Base-by-base conservation (phyloP, 1,140 invertebrate genomes). In the Aphaenogaster ashmeadi region DNA sequence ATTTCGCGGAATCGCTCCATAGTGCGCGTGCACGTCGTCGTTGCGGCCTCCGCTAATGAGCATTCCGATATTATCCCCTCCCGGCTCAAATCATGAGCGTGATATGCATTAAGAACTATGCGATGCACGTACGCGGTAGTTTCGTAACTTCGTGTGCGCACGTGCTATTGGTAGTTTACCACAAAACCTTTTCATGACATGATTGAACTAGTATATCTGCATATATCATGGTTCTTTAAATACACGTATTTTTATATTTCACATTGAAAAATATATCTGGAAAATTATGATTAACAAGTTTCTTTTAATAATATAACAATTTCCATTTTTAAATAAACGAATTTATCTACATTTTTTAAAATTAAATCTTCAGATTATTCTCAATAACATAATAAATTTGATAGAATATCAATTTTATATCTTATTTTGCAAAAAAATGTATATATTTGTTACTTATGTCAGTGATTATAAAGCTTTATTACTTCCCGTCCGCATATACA, bases 91-190 rank as follows among this genome's bases (percentile, higher is more conserved):
- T 80, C 77, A 60, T 0, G 50, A 58, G 54, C 62, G 84, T n/a
- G 75, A 56, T 86, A 67, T 79, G 52, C 75, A 80, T 67, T 80
- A 86, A 67, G 84, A 86, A 78, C 36, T 56, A 86, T 86, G 74
- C 41, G 18, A 86, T 41, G 50, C 41, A 58, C 33, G 36, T 75
- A 50, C n/a, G 27, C 13, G 18, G 2, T 47, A 13, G 15, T 60
- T 83, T 80, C 84, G 50, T 58, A 67, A 79, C 27, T 38, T 79
- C 36, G 33, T 27, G 44, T 66, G 50, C 33, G 15, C 38, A 18
- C 52, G 44, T 41, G 6, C 47, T 60, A 47, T 60, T 67, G 47
- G 4, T 67, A 50, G n/a, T 33, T 56, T 18, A 83, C 54, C 66
- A 47, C 67, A 41, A 36, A 36, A 36, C n/a, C 15, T 56, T 58